Percentiles rank a stretch among this genome's conserved stretches.
phyloP scores from a whole-genome alignment of 2,888 invertebrate genomes.

The Raillietiella orientalis region DNA sequence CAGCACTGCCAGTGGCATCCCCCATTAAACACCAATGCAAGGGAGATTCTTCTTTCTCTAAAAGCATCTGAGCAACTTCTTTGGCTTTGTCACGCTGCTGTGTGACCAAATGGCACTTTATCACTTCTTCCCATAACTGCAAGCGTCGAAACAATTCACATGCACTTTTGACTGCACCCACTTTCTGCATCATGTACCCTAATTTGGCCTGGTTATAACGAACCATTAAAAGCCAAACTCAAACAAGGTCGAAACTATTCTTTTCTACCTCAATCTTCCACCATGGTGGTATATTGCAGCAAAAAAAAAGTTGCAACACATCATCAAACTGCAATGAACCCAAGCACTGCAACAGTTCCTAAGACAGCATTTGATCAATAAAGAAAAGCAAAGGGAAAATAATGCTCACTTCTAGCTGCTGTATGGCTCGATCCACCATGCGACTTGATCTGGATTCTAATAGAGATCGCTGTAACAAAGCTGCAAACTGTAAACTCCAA shows the following conservation, averaged over 20 bases:
- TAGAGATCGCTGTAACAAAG: slow-evolving; percentile 36
- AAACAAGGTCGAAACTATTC: slow-evolving; percentile 2
- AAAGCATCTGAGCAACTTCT: slow-evolving; percentile 45
- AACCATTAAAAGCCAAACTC: slow-evolving; percentile 2
- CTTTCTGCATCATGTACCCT: slow-evolving; percentile 37
- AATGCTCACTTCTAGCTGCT: slow-evolving; percentile 34
- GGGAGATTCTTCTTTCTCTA: slow-evolving; percentile 38
- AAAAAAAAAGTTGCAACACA: slow-evolving; percentile 27
- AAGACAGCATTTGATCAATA: not conserved
- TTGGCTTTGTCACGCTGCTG: slow-evolving; percentile 67
- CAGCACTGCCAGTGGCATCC: slow-evolving; percentile 42
- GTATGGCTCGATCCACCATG: slow-evolving; percentile 55
- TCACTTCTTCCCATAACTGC: slow-evolving; percentile 67
- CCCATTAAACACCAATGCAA: slow-evolving; percentile 71
- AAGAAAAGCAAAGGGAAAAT: slow-evolving; percentile 1
- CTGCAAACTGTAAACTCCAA: slow-evolving; percentile 39
- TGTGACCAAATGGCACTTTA: slow-evolving; percentile 56
- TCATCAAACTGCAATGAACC: slow-evolving; percentile 12
- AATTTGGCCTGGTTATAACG: slow-evolving; percentile 21
- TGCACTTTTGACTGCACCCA: slow-evolving; percentile 56
- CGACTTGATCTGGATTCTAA: slow-evolving; percentile 42
- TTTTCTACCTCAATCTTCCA: slow-evolving; percentile 30
- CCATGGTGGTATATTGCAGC: slow-evolving; percentile 29
- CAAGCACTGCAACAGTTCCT: slow-evolving; percentile 4
- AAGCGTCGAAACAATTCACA: slow-evolving; percentile 38